Evolutionary conservation across 2,113 vertebrate species (phyloP).

Genomic region (Poeciliopsis prolifica): DNA sequence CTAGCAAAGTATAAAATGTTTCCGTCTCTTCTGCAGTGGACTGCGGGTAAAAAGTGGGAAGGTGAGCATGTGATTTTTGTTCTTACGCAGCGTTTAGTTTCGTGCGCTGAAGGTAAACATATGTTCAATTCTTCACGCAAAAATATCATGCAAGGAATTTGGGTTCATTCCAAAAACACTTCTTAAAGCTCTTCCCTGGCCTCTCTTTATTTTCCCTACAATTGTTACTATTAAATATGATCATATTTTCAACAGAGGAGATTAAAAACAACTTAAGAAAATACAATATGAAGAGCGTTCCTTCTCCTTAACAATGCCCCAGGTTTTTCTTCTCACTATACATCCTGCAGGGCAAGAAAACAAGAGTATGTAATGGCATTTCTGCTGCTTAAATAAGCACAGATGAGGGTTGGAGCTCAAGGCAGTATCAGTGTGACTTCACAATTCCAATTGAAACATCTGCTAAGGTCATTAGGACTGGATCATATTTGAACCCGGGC

Average conservation of each 20-base stretch:
- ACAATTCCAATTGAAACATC: slow-evolving; percentile 59
- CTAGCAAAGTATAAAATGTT: not conserved
- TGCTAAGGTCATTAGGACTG: slow-evolving; percentile 63
- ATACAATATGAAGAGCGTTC: not conserved
- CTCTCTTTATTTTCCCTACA: no score
- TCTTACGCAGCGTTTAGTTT: not conserved
- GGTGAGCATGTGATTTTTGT: not conserved
- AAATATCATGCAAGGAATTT: not conserved
- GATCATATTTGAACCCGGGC: slow-evolving; percentile 35
- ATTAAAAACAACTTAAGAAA: not conserved
- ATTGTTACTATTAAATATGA: not conserved
- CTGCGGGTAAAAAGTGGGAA: not conserved
- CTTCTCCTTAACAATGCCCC: not conserved
- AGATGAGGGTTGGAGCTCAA: slow-evolving; percentile 30
- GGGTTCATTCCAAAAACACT: not conserved
- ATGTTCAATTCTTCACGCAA: not conserved
- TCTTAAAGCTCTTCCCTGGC: not conserved
- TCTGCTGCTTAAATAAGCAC: slow-evolving; percentile 45
- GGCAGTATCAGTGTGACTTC: slow-evolving; percentile 41
- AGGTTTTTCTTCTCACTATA: slow-evolving; percentile 41
- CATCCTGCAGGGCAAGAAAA: slow-evolving; percentile 18
- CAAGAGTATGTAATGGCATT: slow-evolving; percentile 41
- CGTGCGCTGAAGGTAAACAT: not conserved
- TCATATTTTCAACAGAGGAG: not conserved
- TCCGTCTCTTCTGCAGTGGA: not conserved